Evolutionary conservation across 1,140 invertebrate genomes (phyloP).

Genomic region (Apis cerana): DNA sequence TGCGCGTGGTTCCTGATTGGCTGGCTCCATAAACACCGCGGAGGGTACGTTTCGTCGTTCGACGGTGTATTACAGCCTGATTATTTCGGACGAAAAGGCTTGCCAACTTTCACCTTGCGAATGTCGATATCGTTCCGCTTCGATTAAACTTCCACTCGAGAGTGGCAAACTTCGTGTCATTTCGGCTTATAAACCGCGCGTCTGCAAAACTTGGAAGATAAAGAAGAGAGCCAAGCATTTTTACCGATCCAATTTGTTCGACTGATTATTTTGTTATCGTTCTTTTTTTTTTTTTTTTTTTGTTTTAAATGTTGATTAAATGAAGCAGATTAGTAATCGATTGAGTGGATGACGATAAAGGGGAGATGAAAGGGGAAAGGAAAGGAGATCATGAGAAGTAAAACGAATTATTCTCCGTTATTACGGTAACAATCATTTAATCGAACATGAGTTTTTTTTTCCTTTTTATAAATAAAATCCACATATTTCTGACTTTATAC

Average conservation of each 20-base stretch:
- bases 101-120: constrained; percentile 43
- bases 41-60: constrained; percentile 40
- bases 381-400: constrained; percentile 25
- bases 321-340: too few species aligned
- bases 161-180: neutral
- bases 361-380: neutral
- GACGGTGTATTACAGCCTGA: constrained; percentile 23
- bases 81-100: constrained; percentile 39
- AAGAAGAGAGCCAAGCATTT: too few species aligned
- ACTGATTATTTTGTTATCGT: too few species aligned
- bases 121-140: constrained; percentile 40
- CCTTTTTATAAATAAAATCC: constrained; percentile 72
- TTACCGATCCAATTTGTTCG: too few species aligned
- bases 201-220: rapidly evolving
- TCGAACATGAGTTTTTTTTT: constrained; percentile 70
- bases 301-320: too few species aligned
- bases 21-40: constrained; percentile 2
- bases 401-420: constrained; percentile 55
- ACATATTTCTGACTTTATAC: constrained; percentile 73
- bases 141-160: constrained; percentile 34
- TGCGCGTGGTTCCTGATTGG: constrained; percentile 21
- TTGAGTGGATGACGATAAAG: too few species aligned
- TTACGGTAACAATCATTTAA: constrained; percentile 79
- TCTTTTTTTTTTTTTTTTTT: too few species aligned
- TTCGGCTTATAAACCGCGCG: neutral